Conservation (phyloP, 2,113 vertebrate species). For the Ailurus styani region DNA sequence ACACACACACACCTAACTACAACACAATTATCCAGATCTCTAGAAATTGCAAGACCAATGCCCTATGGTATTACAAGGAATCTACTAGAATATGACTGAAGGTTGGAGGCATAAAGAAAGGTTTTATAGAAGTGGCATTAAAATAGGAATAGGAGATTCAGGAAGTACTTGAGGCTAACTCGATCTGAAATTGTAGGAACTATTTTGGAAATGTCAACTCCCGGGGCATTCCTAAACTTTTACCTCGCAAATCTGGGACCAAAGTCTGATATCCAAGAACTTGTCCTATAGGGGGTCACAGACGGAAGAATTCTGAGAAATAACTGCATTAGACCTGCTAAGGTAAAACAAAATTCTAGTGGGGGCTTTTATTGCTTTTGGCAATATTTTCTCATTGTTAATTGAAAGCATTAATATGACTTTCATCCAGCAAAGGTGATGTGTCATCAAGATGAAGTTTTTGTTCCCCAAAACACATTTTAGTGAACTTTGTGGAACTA, state of each 20-base stretch:
- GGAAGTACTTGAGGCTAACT: not conserved
- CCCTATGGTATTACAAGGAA: not conserved
- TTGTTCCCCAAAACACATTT: slow-evolving; percentile 10
- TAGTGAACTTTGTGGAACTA: slow-evolving; percentile 61
- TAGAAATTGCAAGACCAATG: not conserved
- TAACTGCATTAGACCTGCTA: not conserved
- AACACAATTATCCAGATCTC: not conserved
- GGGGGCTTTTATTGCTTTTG: slow-evolving; percentile 5
- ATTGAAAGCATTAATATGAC: slow-evolving; percentile 49
- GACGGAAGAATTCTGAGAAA: not conserved
- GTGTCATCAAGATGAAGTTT: slow-evolving; percentile 57
- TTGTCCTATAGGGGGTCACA: not conserved
- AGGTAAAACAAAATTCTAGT: not conserved
- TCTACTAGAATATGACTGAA: not conserved
- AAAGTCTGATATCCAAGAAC: not conserved
- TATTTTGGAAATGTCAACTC: not conserved
- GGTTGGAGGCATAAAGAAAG: not conserved
- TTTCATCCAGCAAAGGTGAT: slow-evolving; percentile 42
- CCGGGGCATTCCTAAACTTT: not conserved
- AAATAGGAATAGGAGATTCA: not conserved
- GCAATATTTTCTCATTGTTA: slow-evolving; percentile 42
- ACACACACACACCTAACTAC: not conserved
- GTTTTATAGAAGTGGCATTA: not conserved
- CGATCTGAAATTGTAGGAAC: not conserved
- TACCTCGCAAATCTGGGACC: not conserved